These are phyloP conservation scores for Tychaedon coryphoeus DNA, from an alignment of 2,113 vertebrate species.

Conservation along the genomic window DNA sequence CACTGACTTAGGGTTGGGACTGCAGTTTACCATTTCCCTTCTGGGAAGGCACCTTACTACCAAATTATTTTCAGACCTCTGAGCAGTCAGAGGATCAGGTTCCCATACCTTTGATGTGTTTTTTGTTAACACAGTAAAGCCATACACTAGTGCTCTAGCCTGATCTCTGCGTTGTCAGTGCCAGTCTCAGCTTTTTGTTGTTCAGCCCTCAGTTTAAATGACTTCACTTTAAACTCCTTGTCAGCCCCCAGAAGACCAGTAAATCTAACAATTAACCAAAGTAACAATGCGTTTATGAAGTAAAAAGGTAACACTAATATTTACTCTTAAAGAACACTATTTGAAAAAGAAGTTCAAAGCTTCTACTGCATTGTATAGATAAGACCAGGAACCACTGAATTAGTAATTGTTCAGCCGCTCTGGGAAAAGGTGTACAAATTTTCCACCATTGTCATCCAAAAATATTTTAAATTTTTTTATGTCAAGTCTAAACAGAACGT, in stretches of 20 bases:
- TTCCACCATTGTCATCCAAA: constrained; percentile 27
- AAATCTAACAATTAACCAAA: not conserved
- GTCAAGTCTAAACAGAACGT: not conserved
- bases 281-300: not conserved
- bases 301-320: not conserved
- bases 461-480: constrained; percentile 15
- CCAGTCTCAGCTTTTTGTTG: not conserved
- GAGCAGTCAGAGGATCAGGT: not conserved
- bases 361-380: not conserved
- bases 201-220: not conserved
- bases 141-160: not conserved
- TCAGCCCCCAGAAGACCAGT: not conserved
- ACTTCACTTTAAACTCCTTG: not conserved
- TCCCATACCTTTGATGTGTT: not conserved
- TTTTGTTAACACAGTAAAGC: not conserved
- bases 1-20: not conserved
- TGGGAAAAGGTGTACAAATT: not conserved
- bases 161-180: not conserved
- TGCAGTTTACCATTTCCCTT: not conserved
- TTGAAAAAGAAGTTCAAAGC: not conserved
- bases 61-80: not conserved
- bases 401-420: not conserved
- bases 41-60: not conserved
- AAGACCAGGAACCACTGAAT: not conserved
- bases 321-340: not conserved